phyloP scores from a whole-genome alignment of 1,140 invertebrate genomes.

The Pomacea maculata region DNA sequence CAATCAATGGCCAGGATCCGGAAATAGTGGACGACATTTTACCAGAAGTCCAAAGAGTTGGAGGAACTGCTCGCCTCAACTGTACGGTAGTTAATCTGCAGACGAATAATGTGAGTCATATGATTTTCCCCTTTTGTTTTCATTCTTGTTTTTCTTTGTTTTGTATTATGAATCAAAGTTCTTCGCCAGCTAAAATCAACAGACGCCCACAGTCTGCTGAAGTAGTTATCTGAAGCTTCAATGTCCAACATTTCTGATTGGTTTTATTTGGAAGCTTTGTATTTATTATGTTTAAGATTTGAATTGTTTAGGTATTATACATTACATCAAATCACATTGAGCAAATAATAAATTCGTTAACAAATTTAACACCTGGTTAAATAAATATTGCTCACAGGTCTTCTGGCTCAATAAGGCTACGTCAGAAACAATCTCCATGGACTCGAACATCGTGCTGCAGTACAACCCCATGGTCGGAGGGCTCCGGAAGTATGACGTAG shows the following conservation, averaged over 20 bases:
- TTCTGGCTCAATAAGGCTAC: constrained; percentile 30
- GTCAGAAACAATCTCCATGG: constrained; percentile 35
- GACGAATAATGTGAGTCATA: constrained; percentile 28
- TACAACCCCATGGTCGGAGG: constrained; percentile 42
- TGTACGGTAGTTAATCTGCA: constrained; percentile 48
- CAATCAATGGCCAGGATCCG: constrained; percentile 44
- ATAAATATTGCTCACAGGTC: constrained; percentile 23
- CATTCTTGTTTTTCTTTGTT: background rate
- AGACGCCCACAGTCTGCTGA: too few species aligned
- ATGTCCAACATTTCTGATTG: too few species aligned
- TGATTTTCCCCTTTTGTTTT: background rate
- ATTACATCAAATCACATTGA: background rate
- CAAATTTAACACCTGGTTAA: too few species aligned
- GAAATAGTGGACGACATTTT: constrained; percentile 52
- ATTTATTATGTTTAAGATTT: background rate
- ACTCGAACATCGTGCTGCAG: constrained; percentile 33
- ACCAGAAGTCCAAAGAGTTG: constrained; percentile 51
- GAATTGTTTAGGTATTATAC: background rate
- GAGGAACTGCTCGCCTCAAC: constrained; percentile 49
- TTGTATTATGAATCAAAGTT: too few species aligned
- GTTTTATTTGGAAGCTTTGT: background rate
- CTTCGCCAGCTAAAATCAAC: too few species aligned
- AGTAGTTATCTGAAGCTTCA: too few species aligned
- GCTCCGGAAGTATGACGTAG: constrained; percentile 44
- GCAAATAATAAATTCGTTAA: background rate